Base-by-base conservation (phyloP, 2,888 invertebrate species). In the Parnassius apollo region DNA sequence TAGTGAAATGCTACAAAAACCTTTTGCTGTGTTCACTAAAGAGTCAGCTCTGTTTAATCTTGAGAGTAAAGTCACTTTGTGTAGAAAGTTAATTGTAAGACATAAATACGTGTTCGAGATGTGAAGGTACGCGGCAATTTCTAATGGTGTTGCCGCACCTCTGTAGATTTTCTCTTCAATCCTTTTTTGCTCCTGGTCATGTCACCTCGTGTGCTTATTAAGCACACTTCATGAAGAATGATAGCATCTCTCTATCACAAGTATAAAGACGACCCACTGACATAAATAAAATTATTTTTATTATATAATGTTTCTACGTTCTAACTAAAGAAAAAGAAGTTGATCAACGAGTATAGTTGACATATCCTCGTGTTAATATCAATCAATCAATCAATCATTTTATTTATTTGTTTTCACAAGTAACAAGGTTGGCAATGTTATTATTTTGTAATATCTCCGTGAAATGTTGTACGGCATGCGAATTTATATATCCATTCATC, bases 51-150 rank as follows among this genome's bases (percentile, higher is more conserved):
- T 62, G 57, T 65, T 35, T 65, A 64, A 66, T 62, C 49, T 63
- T 49, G 44, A 50, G 42, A 56, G 45, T 57, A 62, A 63, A 50
- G 52, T 59, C 59, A 57, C 61, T 61, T 64, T 67, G 66, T 54
- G 70, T 73, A 73, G 73, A 73, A 73, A 73, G 73, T 72, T 73
- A 72, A 73, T 72, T 73, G 70, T 71, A 65, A 72, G 57, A 62
- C 72, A 71, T 67, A 72, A 69, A 71, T 68, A 69, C 66, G 65
- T 68, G 69, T 70, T 68, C 64, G 65, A 65, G 69, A 70, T 69
- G 67, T 67, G 65, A 67, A 60, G 65, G 62, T 62, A 53, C 48
- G 66, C 68, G 69, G 69, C 69, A 72, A 68, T 73, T 72, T 73
- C 73, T 73, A 73, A 73, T 73, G 71, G 71, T 68, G 72, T 70